Percentiles rank a stretch among this genome's conserved stretches.
Evolutionary conservation across 2,888 invertebrate genomes (phyloP).

Genomic region (Melangyna quadrimaculata): DNA sequence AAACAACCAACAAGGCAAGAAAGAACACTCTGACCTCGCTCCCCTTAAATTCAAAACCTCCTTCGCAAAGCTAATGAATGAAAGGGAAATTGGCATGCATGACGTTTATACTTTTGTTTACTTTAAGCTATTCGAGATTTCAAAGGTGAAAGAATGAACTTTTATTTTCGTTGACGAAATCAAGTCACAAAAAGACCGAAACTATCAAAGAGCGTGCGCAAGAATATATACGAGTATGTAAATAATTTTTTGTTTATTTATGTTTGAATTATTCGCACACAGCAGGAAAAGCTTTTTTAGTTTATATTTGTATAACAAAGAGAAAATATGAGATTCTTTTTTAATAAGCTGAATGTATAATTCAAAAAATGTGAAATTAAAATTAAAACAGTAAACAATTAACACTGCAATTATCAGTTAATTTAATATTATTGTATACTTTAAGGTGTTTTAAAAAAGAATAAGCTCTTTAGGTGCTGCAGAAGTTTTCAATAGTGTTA

Average conservation of each 20-base stretch:
- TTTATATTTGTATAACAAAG: background rate
- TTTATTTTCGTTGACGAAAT: conserved; percentile 43
- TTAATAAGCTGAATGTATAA: background rate
- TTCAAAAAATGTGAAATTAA: background rate
- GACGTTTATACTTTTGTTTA: background rate
- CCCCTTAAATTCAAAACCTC: background rate
- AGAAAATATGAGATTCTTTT: background rate
- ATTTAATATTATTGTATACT: background rate
- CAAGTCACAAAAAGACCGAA: background rate
- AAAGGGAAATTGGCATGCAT: conserved; percentile 26
- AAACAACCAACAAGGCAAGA: background rate
- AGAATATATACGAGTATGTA: background rate
- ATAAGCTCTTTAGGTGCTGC: background rate
- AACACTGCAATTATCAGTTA: background rate
- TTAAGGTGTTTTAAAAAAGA: background rate
- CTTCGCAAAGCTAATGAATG: conserved; percentile 12
- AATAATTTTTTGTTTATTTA: conserved; percentile 1
- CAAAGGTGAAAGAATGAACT: conserved; percentile 37
- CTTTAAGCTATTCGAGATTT: background rate
- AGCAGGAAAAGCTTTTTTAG: conserved; percentile 7
- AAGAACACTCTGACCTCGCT: background rate
- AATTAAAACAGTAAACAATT: background rate
- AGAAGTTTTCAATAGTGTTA: background rate
- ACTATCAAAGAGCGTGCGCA: conserved; percentile 6
- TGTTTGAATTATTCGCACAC: background rate